Evolutionary conservation across 2,888 invertebrate species (phyloP).

Genomic region (Pristionchus japonicus): DNA sequence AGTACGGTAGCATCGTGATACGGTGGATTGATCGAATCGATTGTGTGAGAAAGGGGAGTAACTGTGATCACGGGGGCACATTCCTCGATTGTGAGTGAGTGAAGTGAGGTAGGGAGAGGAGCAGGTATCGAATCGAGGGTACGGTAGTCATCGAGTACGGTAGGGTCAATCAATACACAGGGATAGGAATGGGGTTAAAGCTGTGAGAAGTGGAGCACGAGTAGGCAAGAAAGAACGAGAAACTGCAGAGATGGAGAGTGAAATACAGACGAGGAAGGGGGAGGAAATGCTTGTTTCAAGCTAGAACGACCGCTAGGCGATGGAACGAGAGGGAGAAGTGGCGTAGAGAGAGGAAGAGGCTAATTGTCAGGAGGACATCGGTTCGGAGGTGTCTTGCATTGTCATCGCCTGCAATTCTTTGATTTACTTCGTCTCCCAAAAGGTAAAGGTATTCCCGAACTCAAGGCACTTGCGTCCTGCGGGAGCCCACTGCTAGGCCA

Average conservation of each 20-base stretch:
- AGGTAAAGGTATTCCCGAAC: not conserved
- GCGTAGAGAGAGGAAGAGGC: not conserved
- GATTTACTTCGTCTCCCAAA: no score
- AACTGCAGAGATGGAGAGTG: not conserved
- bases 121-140: not conserved
- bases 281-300: not conserved
- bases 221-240: not conserved
- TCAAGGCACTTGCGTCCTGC: no score
- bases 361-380: constrained; percentile 13
- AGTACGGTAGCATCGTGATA: not conserved
- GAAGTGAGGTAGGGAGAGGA: not conserved
- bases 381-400: not conserved
- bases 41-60: not conserved
- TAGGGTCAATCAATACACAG: not conserved
- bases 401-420: not conserved
- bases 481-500: no score
- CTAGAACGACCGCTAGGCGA: not conserved
- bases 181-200: not conserved
- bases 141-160: not conserved
- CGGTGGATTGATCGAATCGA: not conserved
- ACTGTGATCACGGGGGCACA: not conserved
- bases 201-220: not conserved
- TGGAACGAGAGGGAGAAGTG: not conserved
- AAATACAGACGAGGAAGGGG: not conserved
- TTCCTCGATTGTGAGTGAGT: not conserved